Base-by-base conservation (phyloP, 1,140 invertebrate species). In the Zaprionus capensis region DNA sequence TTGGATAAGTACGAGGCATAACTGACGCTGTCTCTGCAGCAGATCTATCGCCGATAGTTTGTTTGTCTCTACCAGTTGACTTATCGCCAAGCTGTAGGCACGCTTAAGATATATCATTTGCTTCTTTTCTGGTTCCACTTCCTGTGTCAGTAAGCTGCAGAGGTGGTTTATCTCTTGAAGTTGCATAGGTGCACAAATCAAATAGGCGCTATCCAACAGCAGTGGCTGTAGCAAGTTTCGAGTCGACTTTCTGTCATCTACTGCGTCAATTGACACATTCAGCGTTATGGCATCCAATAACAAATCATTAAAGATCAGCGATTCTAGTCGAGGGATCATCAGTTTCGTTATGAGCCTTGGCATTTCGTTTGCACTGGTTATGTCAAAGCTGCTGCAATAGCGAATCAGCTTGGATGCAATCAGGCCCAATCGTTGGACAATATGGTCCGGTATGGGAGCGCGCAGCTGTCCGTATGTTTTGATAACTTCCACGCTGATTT, bases 1-100 rank as follows among this genome's bases (percentile, higher is more conserved):
- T 36, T 73, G 76, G 12, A 55, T 46, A 5, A 90, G n/a, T 2
- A 90, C 81, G 9, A 80, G 34, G 26, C 78, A 71, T 2, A 88
- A 24, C 5, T 76, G 26, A 0, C 56, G 17, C 17, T 86, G 70
- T 0, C 26, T 11, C 5, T 62, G 38, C 2, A 84, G 3, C 15
- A 88, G 22, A 2, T 64, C 7, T 17, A 11, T 7, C 0, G 71
- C 53, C 14, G 22, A 15, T 20, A 70, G 4, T 26, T 28, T 44
- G 4, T 46, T 55, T 2, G 17, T 9, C 0, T 46, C 24, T 3
- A 38, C 5, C 5, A 88, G 22, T 38, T 82, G 76, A 7, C 34
- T 44, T 3, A 88, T 2, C 3, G 67, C 79, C 3, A 64, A 4
- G n/a, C 55, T 66, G 15, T 88, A 88, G 9, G 71, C 68, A 0